phyloP scores from a whole-genome alignment of 2,797 vertebrate genomes.

The Myripristis murdjan region DNA sequence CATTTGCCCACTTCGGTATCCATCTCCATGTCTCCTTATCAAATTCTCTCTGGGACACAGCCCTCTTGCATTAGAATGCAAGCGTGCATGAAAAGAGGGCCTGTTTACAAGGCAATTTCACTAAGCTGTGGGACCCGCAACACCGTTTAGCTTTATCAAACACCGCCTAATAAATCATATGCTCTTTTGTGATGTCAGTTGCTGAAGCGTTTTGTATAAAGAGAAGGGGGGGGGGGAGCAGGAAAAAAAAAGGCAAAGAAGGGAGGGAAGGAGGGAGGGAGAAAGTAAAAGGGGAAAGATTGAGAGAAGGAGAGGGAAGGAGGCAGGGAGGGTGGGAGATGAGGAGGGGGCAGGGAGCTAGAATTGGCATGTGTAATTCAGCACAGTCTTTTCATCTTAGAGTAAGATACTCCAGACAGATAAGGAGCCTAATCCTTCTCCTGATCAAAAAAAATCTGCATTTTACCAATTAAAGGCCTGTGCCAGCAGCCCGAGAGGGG shows the following conservation, averaged over 20 bases:
- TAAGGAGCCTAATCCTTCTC: slow-evolving; percentile 97
- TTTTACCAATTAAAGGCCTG: slow-evolving; percentile 99
- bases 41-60: slow-evolving; percentile 84
- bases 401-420: slow-evolving; percentile 97
- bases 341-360: slow-evolving; percentile 74
- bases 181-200: slow-evolving; percentile 96
- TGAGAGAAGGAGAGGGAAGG: slow-evolving; percentile 11
- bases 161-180: slow-evolving; percentile 98
- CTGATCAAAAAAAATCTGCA: slow-evolving; percentile 99
- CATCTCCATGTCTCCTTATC: slow-evolving; percentile 82
- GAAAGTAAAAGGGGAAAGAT: slow-evolving; percentile 50
- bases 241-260: slow-evolving; percentile 51
- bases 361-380: slow-evolving; percentile 97
- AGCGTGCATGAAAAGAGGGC: slow-evolving; percentile 79
- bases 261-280: slow-evolving; percentile 17
- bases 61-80: slow-evolving; percentile 80
- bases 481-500: slow-evolving; percentile 91
- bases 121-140: slow-evolving; percentile 92
- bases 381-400: slow-evolving; percentile 97
- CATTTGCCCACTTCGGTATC: slow-evolving; percentile 66
- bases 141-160: slow-evolving; percentile 93
- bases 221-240: slow-evolving; percentile 37
- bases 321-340: slow-evolving; percentile 51
- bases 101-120: slow-evolving; percentile 93
- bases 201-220: slow-evolving; percentile 90